A percentile compares a stretch with the other conserved stretches of the same genome.
Evolutionary conservation across 2,797 vertebrate species (phyloP).

Genomic region (Cossypha dichroa): DNA sequence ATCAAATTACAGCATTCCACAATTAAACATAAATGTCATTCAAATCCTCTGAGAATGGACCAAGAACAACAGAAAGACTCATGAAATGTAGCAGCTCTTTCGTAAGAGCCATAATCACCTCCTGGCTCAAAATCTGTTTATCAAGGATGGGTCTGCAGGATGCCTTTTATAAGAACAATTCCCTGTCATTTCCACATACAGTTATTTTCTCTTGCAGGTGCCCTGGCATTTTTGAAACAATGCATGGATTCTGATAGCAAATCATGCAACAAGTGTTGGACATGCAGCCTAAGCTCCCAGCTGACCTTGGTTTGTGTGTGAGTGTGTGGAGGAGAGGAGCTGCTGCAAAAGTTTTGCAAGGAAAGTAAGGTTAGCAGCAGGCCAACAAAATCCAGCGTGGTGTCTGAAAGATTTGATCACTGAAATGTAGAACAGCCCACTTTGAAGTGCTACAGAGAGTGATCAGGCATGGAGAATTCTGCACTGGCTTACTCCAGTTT

Average conservation of each 20-base stretch:
- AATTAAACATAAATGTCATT: not conserved
- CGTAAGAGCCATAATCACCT: not conserved
- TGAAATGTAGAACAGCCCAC: not conserved
- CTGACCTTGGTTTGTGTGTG: not conserved
- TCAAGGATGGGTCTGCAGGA: not conserved
- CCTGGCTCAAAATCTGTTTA: not conserved
- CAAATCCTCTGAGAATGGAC: slow-evolving; percentile 1
- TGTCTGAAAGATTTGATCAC: not conserved
- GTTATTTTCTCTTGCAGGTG: not conserved
- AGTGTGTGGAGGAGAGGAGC: not conserved
- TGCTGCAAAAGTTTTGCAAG: not conserved
- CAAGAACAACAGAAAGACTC: slow-evolving; percentile 31
- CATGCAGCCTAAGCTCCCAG: not conserved
- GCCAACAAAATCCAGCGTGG: not conserved
- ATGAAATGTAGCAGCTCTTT: not conserved
- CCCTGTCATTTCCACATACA: rapidly evolving
- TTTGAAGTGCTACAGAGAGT: not conserved
- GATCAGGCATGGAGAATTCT: not conserved
- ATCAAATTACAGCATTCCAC: not conserved
- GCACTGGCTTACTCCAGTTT: not conserved
- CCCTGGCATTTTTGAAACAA: not conserved
- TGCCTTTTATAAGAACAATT: not conserved
- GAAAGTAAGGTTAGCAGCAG: not conserved
- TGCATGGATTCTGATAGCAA: not conserved
- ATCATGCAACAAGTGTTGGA: not conserved